A percentile compares a stretch with the other conserved stretches of the same genome.
Evolutionary conservation across 1,140 invertebrate genomes (phyloP).

Genomic region (Phenacoccus solenopsis): DNA sequence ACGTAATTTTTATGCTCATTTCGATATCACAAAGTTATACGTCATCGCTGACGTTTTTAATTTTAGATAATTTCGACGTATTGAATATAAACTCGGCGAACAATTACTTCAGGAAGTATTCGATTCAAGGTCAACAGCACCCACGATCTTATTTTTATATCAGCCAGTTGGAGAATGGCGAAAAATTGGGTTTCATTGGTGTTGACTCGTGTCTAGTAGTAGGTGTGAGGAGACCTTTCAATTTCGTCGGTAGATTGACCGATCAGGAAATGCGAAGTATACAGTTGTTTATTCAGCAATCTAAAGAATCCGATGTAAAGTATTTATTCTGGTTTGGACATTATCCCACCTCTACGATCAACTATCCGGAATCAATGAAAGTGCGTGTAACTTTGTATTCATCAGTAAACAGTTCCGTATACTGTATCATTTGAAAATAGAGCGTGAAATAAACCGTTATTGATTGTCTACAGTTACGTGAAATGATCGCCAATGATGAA

Average conservation of each 20-base stretch:
- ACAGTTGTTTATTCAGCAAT: slow-evolving; percentile 36
- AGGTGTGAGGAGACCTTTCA: slow-evolving; percentile 75
- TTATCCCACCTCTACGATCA: slow-evolving; percentile 81
- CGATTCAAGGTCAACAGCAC: slow-evolving; percentile 57
- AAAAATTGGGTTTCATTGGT: slow-evolving; percentile 54
- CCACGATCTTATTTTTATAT: slow-evolving; percentile 63
- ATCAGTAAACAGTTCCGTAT: neutral
- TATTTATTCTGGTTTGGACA: slow-evolving; percentile 81
- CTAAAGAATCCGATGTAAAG: slow-evolving; percentile 31
- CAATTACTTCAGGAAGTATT: slow-evolving; percentile 71
- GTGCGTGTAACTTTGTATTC: neutral
- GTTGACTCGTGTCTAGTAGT: slow-evolving; percentile 80
- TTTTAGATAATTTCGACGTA: slow-evolving; percentile 85
- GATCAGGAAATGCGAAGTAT: slow-evolving; percentile 44
- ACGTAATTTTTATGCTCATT: no score
- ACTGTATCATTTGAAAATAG: neutral
- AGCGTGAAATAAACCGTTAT: neutral
- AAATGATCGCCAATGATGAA: slow-evolving; percentile 36
- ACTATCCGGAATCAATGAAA: slow-evolving; percentile 36
- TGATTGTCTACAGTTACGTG: slow-evolving; percentile 31
- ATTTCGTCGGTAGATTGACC: slow-evolving; percentile 72
- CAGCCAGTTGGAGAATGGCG: slow-evolving; percentile 35
- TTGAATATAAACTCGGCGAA: slow-evolving; percentile 47
- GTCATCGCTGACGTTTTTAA: no score
- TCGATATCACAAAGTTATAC: no score